These are phyloP conservation scores for Nibea coibor DNA, from an alignment of 2,113 vertebrate genomes.

Conservation along the genomic window DNA sequence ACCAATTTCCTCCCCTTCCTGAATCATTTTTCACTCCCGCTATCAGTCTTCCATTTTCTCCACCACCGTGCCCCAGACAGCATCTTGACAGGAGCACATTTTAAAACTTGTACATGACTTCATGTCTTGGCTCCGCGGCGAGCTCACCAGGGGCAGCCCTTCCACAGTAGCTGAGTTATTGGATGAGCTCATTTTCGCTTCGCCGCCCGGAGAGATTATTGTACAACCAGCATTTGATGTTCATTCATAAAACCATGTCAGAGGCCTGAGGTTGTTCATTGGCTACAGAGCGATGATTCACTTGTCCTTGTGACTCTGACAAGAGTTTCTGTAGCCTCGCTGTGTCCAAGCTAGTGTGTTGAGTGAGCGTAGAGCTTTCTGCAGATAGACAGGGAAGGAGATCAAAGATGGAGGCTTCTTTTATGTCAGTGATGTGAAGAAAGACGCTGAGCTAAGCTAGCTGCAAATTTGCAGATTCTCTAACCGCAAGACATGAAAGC, in stretches of 20 bases:
- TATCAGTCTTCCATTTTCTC: constrained; percentile 28
- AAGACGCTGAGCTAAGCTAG: neutral
- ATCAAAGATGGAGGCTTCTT: neutral
- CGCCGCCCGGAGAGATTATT: constrained; percentile 44
- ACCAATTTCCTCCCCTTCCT: constrained; percentile 36
- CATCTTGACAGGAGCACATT: constrained; percentile 43
- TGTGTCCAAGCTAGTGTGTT: neutral
- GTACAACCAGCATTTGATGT: constrained; percentile 47
- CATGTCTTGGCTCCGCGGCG: constrained; percentile 66
- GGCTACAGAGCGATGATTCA: constrained; percentile 37
- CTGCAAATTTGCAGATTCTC: neutral
- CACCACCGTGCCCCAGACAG: constrained; percentile 31
- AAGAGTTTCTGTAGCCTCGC: constrained; percentile 27
- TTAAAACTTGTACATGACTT: constrained; percentile 62
- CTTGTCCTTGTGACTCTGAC: constrained; percentile 22
- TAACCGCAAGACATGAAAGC: neutral
- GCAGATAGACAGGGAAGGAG: neutral
- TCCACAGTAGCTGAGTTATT: constrained; percentile 77
- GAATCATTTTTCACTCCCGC: constrained; percentile 15
- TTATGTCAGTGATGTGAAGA: neutral
- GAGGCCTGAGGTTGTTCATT: constrained; percentile 30
- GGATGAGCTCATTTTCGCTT: constrained; percentile 71
- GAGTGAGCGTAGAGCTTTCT: neutral
- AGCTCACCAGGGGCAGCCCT: constrained; percentile 50
- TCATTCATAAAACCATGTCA: constrained; percentile 74